Percentiles rank a stretch among this genome's conserved stretches.
phyloP scores from a whole-genome alignment of 2,888 invertebrate genomes.

The Sphaerophoria rueppellii region DNA sequence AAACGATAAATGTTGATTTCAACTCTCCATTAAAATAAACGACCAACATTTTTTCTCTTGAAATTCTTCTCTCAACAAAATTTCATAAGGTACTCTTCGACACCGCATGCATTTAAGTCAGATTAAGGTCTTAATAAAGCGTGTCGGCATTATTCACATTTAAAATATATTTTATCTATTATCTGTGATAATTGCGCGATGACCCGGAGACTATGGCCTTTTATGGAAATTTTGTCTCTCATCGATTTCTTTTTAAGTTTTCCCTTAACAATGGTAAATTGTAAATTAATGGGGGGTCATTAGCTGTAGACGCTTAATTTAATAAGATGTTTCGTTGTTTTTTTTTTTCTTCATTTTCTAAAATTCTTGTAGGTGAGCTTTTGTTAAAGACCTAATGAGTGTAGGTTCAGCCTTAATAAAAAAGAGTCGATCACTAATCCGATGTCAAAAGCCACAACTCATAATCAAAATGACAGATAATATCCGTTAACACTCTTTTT shows the following conservation, averaged over 20 bases:
- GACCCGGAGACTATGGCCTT: constrained; percentile 41
- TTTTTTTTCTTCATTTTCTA: not conserved
- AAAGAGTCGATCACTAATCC: constrained; percentile 47
- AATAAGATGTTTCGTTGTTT: constrained; percentile 5
- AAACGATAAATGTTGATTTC: not conserved
- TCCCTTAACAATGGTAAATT: constrained; percentile 4
- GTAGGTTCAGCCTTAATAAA: not conserved
- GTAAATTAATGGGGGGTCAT: constrained; percentile 39
- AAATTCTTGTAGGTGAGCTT: not conserved
- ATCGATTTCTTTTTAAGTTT: constrained; percentile 15
- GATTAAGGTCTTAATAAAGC: constrained; percentile 37
- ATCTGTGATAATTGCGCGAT: constrained; percentile 54
- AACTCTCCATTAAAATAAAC: constrained; percentile 52
- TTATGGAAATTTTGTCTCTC: constrained; percentile 51
- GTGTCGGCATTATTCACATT: constrained; percentile 49
- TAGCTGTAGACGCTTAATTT: constrained; percentile 49
- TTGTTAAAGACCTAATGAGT: constrained; percentile 1
- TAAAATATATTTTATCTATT: constrained; percentile 51
- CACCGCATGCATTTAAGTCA: constrained; percentile 23
- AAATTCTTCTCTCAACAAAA: constrained; percentile 21
- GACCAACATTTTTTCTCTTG: constrained; percentile 27
- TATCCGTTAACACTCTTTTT: constrained; percentile 20
- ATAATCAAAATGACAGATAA: constrained; percentile 47
- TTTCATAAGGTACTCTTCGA: not conserved
- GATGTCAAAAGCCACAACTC: constrained; percentile 25